Percentiles rank a stretch among this genome's conserved stretches.
Evolutionary conservation across 2,888 invertebrate species (phyloP).

Genomic region (Cheilosia variabilis): DNA sequence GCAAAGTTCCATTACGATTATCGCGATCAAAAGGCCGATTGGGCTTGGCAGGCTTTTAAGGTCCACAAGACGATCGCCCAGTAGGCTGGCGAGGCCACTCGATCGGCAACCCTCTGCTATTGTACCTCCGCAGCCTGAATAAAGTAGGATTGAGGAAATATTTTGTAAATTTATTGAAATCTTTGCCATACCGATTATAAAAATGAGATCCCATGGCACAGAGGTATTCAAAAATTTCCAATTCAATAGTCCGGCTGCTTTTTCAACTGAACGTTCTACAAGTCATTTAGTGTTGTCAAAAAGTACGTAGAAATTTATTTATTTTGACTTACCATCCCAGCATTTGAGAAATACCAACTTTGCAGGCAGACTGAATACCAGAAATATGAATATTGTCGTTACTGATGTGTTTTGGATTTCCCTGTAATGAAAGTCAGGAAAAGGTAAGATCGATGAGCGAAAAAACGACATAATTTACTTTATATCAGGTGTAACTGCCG

Average conservation of each 20-base stretch:
- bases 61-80: constrained; percentile 10
- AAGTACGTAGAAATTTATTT: not conserved
- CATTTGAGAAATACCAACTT: constrained; percentile 25
- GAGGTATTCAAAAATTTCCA: constrained; percentile 44
- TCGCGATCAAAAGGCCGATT: constrained; percentile 9
- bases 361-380: constrained; percentile 42
- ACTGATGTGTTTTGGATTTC: constrained; percentile 17
- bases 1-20: constrained; percentile 3
- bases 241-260: constrained; percentile 25
- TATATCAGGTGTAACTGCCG: no score
- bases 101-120: constrained; percentile 14
- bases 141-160: not conserved
- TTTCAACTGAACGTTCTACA: constrained; percentile 12
- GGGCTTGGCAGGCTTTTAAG: constrained; percentile 12
- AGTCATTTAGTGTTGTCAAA: no score
- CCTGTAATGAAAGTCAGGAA: constrained; percentile 3
- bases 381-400: not conserved
- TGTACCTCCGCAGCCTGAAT: constrained; percentile 50
- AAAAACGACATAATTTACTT: no score
- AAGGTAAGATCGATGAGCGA: not conserved
- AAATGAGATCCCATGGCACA: constrained; percentile 48
- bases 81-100: constrained; percentile 25
- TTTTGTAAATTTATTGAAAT: no score
- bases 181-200: constrained; percentile 33
- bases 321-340: constrained; percentile 42